These are phyloP conservation scores for Incurvaria masculella DNA, from an alignment of 2,888 invertebrate species.

Conservation along the genomic window DNA sequence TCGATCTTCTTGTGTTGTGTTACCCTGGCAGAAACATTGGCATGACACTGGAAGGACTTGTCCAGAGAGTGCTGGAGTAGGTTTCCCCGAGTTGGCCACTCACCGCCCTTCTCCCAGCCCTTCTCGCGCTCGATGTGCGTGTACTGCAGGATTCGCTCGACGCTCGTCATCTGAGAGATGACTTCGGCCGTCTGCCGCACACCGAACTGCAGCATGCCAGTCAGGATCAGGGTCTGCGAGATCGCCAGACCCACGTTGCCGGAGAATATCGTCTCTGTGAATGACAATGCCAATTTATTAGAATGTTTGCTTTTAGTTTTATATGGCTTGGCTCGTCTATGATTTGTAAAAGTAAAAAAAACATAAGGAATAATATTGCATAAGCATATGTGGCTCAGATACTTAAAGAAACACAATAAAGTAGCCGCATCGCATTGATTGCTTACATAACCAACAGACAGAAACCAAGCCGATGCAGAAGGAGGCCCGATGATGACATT, in stretches of 20 bases:
- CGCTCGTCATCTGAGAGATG: conserved; percentile 69
- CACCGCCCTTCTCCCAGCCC: conserved; percentile 49
- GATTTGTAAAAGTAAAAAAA: too few species aligned
- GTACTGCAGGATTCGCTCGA: conserved; percentile 70
- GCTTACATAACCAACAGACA: background rate
- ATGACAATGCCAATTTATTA: too few species aligned
- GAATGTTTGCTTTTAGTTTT: background rate
- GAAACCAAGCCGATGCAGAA: too few species aligned
- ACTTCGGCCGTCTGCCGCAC: conserved; percentile 68
- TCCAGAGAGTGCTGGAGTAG: too few species aligned
- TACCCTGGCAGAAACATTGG: too few species aligned
- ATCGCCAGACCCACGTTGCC: conserved; percentile 71
- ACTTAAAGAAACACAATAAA: conserved; percentile 1
- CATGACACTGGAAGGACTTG: too few species aligned
- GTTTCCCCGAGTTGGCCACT: too few species aligned
- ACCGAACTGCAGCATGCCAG: conserved; percentile 69
- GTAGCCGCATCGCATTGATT: background rate
- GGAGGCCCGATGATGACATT: too few species aligned
- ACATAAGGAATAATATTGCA: background rate
- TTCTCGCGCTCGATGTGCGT: conserved; percentile 63
- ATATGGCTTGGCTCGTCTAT: background rate
- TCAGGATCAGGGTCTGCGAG: conserved; percentile 66
- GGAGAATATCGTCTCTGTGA: conserved; percentile 46
- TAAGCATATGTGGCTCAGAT: background rate
- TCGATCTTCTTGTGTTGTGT: too few species aligned